These are phyloP conservation scores for Drosophila hamatofila DNA, from an alignment of 2,888 invertebrate genomes.

Conservation along the genomic window DNA sequence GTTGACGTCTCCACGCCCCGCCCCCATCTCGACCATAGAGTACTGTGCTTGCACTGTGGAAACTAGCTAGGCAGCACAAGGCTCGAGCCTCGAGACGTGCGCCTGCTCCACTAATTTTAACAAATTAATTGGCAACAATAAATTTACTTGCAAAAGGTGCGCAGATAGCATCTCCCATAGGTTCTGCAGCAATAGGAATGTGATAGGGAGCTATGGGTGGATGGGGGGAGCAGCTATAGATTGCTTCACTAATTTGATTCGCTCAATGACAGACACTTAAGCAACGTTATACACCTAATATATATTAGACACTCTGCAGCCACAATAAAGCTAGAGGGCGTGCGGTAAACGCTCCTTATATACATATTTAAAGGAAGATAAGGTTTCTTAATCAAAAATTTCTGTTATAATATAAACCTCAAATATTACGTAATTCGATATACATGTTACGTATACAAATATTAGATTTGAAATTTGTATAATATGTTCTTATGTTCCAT, in stretches of 20 bases:
- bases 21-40: background rate
- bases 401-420: background rate
- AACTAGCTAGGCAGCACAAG: slow-evolving; percentile 51
- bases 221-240: slow-evolving; percentile 53
- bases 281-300: slow-evolving; percentile 56
- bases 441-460: too few relatives aligned
- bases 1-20: slow-evolving; percentile 47
- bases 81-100: slow-evolving; percentile 38
- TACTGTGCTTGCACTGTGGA: slow-evolving; percentile 47
- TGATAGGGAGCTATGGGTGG: background rate
- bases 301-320: slow-evolving; percentile 49
- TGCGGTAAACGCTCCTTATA: background rate
- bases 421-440: background rate
- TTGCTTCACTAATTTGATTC: slow-evolving; percentile 78
- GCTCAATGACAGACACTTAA: slow-evolving; percentile 74
- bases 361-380: background rate
- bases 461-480: background rate
- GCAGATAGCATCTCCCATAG: slow-evolving; percentile 66
- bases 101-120: slow-evolving; percentile 81
- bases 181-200: slow-evolving; percentile 22
- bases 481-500: background rate
- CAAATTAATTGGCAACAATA: slow-evolving; percentile 84
- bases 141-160: slow-evolving; percentile 79
- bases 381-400: background rate
- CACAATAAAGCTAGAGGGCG: too few relatives aligned